Conservation (phyloP, 2,888 invertebrate species). For the Leptinotarsa juncta region DNA sequence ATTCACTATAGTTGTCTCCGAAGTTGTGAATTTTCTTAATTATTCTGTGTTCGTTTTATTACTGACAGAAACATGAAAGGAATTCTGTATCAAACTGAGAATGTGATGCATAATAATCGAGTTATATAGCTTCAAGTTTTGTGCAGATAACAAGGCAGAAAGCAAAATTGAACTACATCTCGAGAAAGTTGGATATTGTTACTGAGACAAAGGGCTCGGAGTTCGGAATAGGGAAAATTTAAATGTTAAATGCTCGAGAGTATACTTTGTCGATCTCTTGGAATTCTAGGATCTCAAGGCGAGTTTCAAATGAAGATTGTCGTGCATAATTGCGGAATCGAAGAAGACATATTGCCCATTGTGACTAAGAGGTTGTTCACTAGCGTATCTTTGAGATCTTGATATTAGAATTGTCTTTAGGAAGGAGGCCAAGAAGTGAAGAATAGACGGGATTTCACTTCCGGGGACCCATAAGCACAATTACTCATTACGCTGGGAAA, state of each 20-base stretch:
- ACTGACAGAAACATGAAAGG: slow-evolving; percentile 11
- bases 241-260: slow-evolving; percentile 24
- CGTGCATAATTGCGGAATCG: slow-evolving; percentile 17
- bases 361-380: slow-evolving; percentile 5
- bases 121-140: slow-evolving; percentile 22
- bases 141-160: slow-evolving; percentile 27
- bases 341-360: slow-evolving; percentile 14
- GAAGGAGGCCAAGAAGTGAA: slow-evolving; percentile 12
- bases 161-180: slow-evolving; percentile 28
- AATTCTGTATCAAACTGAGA: slow-evolving; percentile 25
- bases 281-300: not conserved
- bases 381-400: not conserved
- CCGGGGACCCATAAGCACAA: not conserved
- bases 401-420: not conserved
- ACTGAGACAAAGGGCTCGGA: slow-evolving; percentile 30
- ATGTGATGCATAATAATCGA: slow-evolving; percentile 28
- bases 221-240: slow-evolving; percentile 24
- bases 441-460: not conserved
- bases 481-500: no score
- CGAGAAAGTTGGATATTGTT: slow-evolving; percentile 31
- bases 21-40: slow-evolving; percentile 18
- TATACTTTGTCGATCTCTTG: slow-evolving; percentile 12
- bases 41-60: slow-evolving; percentile 18
- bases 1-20: not conserved
- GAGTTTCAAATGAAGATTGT: slow-evolving; percentile 13